Evolutionary conservation across 2,888 invertebrate species (phyloP).

Genomic region (Hybos culiciformis): DNA sequence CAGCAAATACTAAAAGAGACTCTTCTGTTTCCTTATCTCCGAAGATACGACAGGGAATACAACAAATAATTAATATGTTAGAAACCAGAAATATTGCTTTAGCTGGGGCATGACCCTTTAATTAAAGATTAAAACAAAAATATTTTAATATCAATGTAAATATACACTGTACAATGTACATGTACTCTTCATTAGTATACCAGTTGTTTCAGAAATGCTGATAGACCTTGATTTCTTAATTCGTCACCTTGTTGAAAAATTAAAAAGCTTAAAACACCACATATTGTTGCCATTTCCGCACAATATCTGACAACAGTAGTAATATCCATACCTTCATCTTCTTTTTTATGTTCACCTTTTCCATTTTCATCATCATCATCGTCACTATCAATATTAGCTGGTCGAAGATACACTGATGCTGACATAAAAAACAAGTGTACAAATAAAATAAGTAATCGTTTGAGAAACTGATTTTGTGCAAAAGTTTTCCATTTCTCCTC

Average conservation of each 20-base stretch:
- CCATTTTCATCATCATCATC: constrained; percentile 17
- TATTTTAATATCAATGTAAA: too few relatives aligned
- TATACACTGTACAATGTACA: too few relatives aligned
- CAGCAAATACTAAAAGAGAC: constrained; percentile 77
- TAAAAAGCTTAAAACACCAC: constrained; percentile 77
- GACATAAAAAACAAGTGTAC: constrained; percentile 81
- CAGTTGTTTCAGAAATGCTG: constrained; percentile 82
- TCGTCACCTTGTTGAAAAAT: constrained; percentile 88
- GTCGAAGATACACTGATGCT: constrained; percentile 83
- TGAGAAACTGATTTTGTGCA: constrained; percentile 85
- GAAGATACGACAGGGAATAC: constrained; percentile 72
- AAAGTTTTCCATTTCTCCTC: constrained; percentile 99
- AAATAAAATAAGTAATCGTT: constrained; percentile 74
- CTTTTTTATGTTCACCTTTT: constrained; percentile 17
- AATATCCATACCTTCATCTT: constrained; percentile 33
- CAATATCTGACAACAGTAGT: constrained; percentile 46
- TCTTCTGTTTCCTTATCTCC: constrained; percentile 73
- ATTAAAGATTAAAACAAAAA: constrained; percentile 16
- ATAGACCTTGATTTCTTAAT: constrained; percentile 83
- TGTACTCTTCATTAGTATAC: too few relatives aligned
- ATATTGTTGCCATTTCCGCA: constrained; percentile 72
- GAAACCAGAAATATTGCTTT: constrained; percentile 87
- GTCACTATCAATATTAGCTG: constrained; percentile 35
- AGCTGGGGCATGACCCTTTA: constrained; percentile 83
- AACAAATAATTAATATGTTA: constrained; percentile 76